Evolutionary conservation across 2,797 vertebrate genomes (phyloP).

Genomic region (Gallinago solitaria): DNA sequence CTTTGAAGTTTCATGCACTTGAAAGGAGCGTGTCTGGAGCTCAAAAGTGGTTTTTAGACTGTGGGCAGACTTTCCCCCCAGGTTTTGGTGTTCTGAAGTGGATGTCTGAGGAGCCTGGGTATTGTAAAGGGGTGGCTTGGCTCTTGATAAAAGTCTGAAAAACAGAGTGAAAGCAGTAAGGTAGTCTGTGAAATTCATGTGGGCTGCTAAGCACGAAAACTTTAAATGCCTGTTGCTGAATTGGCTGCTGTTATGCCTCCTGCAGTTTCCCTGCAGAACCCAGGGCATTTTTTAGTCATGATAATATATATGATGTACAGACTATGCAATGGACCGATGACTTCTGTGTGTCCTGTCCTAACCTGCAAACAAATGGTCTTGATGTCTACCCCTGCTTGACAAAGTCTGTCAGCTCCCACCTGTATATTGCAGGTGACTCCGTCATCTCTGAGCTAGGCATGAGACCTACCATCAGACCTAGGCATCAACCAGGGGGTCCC

Average conservation of each 20-base stretch:
- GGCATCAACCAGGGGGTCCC: neutral
- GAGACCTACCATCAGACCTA: neutral
- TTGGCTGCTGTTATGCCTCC: neutral
- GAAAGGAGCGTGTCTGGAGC: neutral
- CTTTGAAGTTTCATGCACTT: neutral
- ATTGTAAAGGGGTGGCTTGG: neutral
- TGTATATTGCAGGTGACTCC: accelerated
- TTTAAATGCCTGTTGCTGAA: neutral
- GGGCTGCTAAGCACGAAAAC: neutral
- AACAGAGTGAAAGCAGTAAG: neutral
- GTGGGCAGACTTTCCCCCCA: neutral
- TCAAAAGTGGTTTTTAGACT: neutral
- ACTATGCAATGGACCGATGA: neutral
- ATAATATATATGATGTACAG: neutral
- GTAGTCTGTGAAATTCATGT: neutral
- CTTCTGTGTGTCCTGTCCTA: neutral
- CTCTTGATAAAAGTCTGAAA: neutral
- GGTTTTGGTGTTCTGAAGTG: neutral
- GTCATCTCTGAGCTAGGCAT: accelerated
- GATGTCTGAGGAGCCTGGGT: neutral
- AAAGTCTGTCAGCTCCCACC: neutral
- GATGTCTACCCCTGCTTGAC: accelerated
- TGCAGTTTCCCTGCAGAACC: neutral
- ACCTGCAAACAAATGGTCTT: neutral
- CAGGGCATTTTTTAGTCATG: neutral